Percentiles rank a stretch among this genome's conserved stretches.
Conservation (phyloP, 2,113 vertebrate species). For the Heteronetta atricapilla region DNA sequence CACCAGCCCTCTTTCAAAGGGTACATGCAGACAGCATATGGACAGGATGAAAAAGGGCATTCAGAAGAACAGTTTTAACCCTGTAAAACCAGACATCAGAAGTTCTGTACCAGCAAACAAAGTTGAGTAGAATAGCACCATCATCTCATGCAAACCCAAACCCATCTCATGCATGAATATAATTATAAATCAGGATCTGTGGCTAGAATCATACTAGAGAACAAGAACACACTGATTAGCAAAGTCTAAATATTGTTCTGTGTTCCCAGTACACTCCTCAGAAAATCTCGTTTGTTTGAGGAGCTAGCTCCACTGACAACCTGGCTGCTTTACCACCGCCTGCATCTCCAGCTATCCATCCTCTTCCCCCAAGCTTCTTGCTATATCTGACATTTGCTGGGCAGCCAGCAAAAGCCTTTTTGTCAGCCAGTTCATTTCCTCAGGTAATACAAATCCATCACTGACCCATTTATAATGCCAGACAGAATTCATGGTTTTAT, state of each 20-base stretch:
- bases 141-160: neutral
- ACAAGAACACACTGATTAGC: neutral
- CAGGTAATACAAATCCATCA: constrained; percentile 61
- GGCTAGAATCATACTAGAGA: neutral
- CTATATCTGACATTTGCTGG: constrained; percentile 54
- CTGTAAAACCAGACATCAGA: neutral
- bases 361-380: constrained; percentile 23
- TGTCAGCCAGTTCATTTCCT: constrained; percentile 49
- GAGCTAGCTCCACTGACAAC: neutral
- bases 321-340: neutral
- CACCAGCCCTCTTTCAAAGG: neutral
- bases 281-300: neutral
- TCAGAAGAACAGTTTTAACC: neutral
- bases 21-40: neutral
- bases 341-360: constrained; percentile 16
- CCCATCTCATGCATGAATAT: neutral
- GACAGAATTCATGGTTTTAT: constrained; percentile 18
- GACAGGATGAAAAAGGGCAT: neutral
- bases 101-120: neutral
- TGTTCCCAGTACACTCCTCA: neutral
- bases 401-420: constrained; percentile 35
- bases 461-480: constrained; percentile 57
- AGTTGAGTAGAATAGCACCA: neutral
- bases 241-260: neutral
- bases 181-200: neutral